These are phyloP conservation scores for Acanthis flammea DNA, from an alignment of 2,797 vertebrate species.

Conservation along the genomic window DNA sequence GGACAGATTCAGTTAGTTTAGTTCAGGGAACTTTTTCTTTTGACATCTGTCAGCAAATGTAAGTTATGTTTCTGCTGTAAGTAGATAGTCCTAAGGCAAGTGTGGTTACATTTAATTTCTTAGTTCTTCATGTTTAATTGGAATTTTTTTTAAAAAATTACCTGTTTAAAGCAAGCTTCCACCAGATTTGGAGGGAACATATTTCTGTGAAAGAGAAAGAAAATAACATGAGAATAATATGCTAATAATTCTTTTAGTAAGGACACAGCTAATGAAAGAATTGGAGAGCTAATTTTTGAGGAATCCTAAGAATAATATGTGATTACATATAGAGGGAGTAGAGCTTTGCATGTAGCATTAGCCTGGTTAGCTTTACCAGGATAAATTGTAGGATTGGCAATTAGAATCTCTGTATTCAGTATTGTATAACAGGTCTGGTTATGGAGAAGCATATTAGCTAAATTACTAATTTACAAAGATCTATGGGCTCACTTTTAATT, in stretches of 20 bases:
- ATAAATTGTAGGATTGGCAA: neutral
- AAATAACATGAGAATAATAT: neutral
- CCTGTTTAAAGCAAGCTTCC: conserved; percentile 98
- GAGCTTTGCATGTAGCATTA: neutral
- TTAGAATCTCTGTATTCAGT: neutral
- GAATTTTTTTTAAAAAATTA: conserved; percentile 30
- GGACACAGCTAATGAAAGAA: neutral
- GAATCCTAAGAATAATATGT: neutral
- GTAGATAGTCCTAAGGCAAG: neutral
- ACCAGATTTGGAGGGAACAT: conserved; percentile 99
- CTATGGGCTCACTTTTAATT: neutral
- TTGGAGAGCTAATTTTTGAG: neutral
- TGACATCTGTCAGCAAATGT: neutral
- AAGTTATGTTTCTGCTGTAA: neutral
- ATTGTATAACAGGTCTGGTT: neutral
- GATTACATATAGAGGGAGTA: neutral
- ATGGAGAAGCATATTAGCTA: neutral
- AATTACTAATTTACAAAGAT: neutral
- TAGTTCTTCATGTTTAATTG: neutral
- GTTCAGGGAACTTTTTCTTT: accelerated
- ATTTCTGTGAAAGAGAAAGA: conserved; percentile 84
- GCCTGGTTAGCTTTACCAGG: neutral
- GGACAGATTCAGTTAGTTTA: neutral
- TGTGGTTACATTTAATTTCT: neutral
- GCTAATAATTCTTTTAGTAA: neutral